A percentile compares a stretch with the other conserved stretches of the same genome.
These are phyloP conservation scores for Pogonophryne albipinna DNA, from an alignment of 2,797 vertebrate species.

Conservation along the genomic window DNA sequence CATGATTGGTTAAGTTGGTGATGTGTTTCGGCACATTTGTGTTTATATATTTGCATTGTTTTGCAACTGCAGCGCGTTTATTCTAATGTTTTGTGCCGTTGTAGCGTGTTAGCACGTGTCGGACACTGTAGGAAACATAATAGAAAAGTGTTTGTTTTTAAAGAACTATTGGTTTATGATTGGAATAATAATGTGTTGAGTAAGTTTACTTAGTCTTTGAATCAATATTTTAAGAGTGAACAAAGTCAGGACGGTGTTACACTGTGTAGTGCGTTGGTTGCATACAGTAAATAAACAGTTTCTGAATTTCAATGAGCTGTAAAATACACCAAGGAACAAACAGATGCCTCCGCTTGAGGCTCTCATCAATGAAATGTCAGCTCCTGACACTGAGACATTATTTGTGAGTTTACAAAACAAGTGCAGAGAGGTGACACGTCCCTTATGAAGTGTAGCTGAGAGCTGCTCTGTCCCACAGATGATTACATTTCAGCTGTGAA, in stretches of 20 bases:
- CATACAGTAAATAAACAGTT: neutral
- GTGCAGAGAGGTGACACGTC: conserved; percentile 3
- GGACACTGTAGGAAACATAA: no score
- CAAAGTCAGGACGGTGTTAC: neutral
- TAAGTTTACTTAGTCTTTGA: no score
- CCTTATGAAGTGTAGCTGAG: conserved; percentile 9
- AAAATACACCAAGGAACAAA: conserved; percentile 18
- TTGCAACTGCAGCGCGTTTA: no score
- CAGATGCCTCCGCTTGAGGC: conserved; percentile 25
- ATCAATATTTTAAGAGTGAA: neutral
- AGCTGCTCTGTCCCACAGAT: conserved; percentile 25
- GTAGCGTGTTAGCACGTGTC: no score
- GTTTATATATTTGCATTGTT: no score
- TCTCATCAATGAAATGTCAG: conserved; percentile 19
- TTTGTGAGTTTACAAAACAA: conserved; percentile 25
- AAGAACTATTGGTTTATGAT: no score
- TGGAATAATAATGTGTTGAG: no score
- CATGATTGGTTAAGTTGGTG: no score
- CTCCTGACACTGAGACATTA: conserved; percentile 18
- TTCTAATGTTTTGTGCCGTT: no score
- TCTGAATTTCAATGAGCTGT: conserved; percentile 9
- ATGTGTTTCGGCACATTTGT: no score
- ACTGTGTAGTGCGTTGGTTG: neutral
- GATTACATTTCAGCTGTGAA: conserved; percentile 10
- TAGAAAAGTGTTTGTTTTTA: no score